Conservation (phyloP, 1,140 invertebrate genomes). For the Halesus radiatus region DNA sequence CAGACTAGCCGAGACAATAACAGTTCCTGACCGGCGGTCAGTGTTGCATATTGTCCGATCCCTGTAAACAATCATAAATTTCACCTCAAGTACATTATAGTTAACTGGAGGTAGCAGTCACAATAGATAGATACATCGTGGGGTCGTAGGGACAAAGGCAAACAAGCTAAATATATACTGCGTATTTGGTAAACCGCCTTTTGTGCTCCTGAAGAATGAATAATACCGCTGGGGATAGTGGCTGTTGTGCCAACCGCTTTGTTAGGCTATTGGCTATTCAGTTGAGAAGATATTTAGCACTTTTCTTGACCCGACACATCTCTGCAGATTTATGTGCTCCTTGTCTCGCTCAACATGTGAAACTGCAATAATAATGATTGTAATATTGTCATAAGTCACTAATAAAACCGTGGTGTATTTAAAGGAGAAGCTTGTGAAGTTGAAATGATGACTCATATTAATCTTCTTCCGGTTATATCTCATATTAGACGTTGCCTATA, state of each 20-base stretch:
- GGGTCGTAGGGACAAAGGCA: slow-evolving; percentile 49
- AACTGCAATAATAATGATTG: background rate
- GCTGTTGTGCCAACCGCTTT: background rate
- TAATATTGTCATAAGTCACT: too few relatives aligned
- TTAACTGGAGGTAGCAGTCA: slow-evolving; percentile 3
- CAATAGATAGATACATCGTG: slow-evolving; percentile 19
- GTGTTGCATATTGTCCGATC: slow-evolving; percentile 19
- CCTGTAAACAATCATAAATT: slow-evolving; percentile 55
- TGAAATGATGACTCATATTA: too few relatives aligned
- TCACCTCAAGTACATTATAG: slow-evolving; percentile 47
- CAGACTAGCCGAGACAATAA: slow-evolving; percentile 32
- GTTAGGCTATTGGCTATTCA: slow-evolving; percentile 1
- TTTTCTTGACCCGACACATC: slow-evolving; percentile 8
- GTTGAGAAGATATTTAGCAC: slow-evolving; percentile 22
- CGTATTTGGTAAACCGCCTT: slow-evolving; percentile 54
- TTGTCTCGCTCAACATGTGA: background rate
- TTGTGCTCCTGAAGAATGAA: slow-evolving; percentile 40
- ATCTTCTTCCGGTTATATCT: too few relatives aligned
- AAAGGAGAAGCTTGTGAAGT: too few relatives aligned
- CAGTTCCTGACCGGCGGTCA: slow-evolving; percentile 53
- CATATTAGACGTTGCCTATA: too few relatives aligned
- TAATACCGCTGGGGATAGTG: slow-evolving; percentile 23
- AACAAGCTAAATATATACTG: slow-evolving; percentile 57
- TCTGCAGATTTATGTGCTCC: slow-evolving; percentile 15
- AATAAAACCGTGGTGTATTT: too few relatives aligned